Conservation (phyloP, 2,797 vertebrate species). For the Phrynocephalus forsythii region DNA sequence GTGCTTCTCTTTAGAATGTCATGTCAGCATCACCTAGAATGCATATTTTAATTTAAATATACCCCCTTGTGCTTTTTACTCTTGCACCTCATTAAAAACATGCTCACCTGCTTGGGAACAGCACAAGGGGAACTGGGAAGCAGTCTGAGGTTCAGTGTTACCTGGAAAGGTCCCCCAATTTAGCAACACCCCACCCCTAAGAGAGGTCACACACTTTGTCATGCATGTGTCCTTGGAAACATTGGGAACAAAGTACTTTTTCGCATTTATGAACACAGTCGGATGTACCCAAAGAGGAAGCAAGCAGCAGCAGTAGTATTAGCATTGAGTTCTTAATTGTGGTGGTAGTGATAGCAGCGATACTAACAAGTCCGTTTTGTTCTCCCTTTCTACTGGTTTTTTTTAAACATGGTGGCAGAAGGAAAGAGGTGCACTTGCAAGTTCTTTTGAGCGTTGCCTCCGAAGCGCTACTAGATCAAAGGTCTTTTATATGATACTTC, state of each 20-base stretch:
- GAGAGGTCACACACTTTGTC: not conserved
- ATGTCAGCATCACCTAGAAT: not conserved
- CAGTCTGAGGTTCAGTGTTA: not conserved
- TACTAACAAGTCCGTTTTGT: too few relatives aligned
- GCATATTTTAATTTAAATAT: not conserved
- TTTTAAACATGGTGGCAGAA: not conserved
- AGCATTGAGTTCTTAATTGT: not conserved
- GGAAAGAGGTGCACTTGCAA: not conserved
- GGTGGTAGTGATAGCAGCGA: not conserved
- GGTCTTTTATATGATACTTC: not conserved
- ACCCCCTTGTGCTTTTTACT: not conserved
- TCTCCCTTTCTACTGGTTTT: not conserved
- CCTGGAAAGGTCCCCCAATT: not conserved
- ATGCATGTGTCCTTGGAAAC: accelerated
- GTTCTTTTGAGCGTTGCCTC: not conserved
- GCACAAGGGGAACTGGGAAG: not conserved
- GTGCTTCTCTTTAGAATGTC: not conserved
- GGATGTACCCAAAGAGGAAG: not conserved
- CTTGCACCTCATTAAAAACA: not conserved
- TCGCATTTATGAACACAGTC: constrained; percentile 2
- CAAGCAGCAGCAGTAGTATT: not conserved
- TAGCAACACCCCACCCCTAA: not conserved
- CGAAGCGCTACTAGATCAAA: not conserved
- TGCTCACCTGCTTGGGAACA: not conserved
- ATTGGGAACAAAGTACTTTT: not conserved